These are phyloP conservation scores for Phaethornis superciliosus DNA, from an alignment of 2,113 vertebrate species.

Conservation along the genomic window DNA sequence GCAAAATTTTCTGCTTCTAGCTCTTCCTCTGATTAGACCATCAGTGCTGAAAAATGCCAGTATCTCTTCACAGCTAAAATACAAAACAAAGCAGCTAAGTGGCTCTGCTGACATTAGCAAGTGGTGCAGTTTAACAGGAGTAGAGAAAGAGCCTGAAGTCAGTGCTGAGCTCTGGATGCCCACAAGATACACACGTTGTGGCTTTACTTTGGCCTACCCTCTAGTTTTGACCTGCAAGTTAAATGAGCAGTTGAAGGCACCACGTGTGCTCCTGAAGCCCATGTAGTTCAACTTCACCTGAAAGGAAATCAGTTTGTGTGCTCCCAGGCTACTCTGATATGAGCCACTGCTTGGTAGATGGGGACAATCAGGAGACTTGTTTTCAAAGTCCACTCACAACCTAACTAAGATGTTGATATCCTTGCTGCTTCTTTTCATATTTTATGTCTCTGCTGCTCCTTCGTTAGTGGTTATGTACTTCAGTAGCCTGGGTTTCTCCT, in stretches of 20 bases:
- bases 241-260: background rate
- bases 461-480: background rate
- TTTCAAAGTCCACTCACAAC: background rate
- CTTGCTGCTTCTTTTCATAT: background rate
- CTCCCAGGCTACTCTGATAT: background rate
- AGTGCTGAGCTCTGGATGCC: background rate
- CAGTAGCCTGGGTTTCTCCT: background rate
- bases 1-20: background rate
- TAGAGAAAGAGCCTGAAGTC: background rate
- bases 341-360: accelerated
- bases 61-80: background rate
- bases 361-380: background rate
- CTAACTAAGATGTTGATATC: background rate
- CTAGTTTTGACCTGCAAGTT: background rate
- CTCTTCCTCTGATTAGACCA: background rate
- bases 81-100: background rate
- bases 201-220: background rate
- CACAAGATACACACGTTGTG: background rate
- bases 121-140: background rate
- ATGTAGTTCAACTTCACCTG: background rate
- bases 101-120: background rate
- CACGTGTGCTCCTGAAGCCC: background rate
- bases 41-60: background rate
- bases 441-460: background rate
- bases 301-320: background rate